Evolutionary conservation across 2,888 invertebrate species (phyloP).

Genomic region (Macaria notata): DNA sequence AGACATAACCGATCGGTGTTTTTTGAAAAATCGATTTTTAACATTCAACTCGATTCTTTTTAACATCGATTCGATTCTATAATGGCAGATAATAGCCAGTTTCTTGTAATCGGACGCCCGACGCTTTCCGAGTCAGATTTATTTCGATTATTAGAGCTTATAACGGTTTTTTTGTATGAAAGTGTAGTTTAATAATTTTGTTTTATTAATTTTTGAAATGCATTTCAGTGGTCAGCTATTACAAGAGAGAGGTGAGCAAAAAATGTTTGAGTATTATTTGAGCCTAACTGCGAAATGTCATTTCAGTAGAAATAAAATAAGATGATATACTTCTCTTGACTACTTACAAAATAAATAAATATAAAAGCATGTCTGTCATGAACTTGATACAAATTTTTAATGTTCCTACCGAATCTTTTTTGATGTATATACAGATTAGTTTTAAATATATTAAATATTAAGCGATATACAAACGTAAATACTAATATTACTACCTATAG

Average conservation of each 20-base stretch:
- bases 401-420: too few species aligned
- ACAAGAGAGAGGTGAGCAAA: conserved; percentile 5
- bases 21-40: conserved; percentile 55
- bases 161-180: conserved; percentile 34
- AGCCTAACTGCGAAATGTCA: too few species aligned
- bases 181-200: conserved; percentile 30
- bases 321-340: too few species aligned
- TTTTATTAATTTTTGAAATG: conserved; percentile 34
- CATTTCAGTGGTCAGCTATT: conserved; percentile 1
- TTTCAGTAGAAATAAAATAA: too few species aligned
- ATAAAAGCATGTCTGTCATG: too few species aligned
- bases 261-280: too few species aligned
- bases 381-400: too few species aligned
- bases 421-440: too few species aligned
- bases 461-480: too few species aligned
- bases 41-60: conserved; percentile 54
- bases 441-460: too few species aligned
- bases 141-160: conserved; percentile 37
- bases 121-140: conserved; percentile 38
- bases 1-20: conserved; percentile 55
- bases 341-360: too few species aligned
- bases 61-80: conserved; percentile 52
- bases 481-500: too few species aligned
- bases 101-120: conserved; percentile 39
- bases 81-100: conserved; percentile 52